Evolutionary conservation across 2,797 vertebrate genomes (phyloP), one percentile per base, ranked within the genome.

Genomic region (Lithobates pipiens): DNA sequence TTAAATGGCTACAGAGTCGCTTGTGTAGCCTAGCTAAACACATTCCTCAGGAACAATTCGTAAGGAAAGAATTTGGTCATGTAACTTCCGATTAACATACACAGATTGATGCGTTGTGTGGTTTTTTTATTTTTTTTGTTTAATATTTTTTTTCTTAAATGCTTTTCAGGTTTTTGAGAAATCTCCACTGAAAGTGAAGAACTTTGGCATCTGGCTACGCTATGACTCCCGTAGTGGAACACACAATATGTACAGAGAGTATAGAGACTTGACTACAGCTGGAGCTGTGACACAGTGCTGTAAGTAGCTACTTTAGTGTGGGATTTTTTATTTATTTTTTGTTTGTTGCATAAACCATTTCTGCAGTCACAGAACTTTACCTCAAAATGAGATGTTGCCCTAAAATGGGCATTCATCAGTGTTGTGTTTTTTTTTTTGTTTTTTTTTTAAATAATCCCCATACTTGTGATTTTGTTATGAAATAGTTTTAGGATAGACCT

Each of bases 181-280:
- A 86, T 94, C 97, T 0, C 98, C 98, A 0, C 94, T 97, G 89
- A 95, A 96, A 54, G 97, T 99, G 89, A 99, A 99, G 92, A 99
- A 99, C 91, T 99, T 99, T 0, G 98, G 98, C 1, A 98, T 99
- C 93, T 99, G 98, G 98, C 92, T 99, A 91, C 97, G 97, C 69
- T 99, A 99, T 0, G 98, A 99, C 92, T 99, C 98, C 65, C 96
- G 98, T 16, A 99, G 98, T 0, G 98, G 98, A 76, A 99, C 97
- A 63, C 98, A 99, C 95, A 99, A 99, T 92, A 99, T 99, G 98
- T 99, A 99, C 95, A 94, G 98, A 67, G 98, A 99, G 93, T 99
- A 99, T 95, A 91, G 98, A 50, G 98, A 99, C 90, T 90, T 99
- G 93, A 97, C 96, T 90, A 99, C 98, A 0, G 97, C 98, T 0